Evolutionary conservation across 2,797 vertebrate species (phyloP), one percentile per base, ranked within the genome.

Genomic region (Schizopygopsis pylzovi): DNA sequence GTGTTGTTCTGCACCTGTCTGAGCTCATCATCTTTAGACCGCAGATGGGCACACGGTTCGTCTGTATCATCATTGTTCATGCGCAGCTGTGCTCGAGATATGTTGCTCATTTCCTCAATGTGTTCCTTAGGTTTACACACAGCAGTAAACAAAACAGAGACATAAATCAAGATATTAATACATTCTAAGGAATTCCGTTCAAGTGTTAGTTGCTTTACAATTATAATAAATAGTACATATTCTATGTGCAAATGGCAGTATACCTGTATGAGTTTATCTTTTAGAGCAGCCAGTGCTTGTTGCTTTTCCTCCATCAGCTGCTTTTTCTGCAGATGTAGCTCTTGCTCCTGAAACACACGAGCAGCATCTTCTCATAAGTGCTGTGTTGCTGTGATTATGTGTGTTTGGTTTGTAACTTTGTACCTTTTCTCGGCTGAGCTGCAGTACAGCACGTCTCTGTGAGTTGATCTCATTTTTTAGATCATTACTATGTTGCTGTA

Each of bases 11-110:
- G 95, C 68, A 95, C 90, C 87, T 91, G 92, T 75, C 88, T 86
- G 84, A 95, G 92, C 90, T 96, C 94, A 52, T 90, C 63, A 68
- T 95, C 94, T 91, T 96, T 95, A 87, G 91, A 93, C 84, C 83
- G 89, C 67, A 95, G 91, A 85, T 88, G 91, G 0, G 82, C 88
- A n/a, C 90, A 91, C 25, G 18, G 85, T 33, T 90, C 90, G 18
- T 85, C 89, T 1, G 79, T 90, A 4, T 87, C 90, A 4, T 75
- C 85, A 28, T 77, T 87, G 22, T 89, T 90, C 7, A 91, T 91
- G 37, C 79, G 85, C 76, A 88, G 16, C 73, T 89, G 91, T 79
- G 87, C 61, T 86, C 90, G 86, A 86, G 90, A 94, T 85, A 95
- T 86, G 73, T 91, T 88, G 83, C 94, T 93, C 68, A 96, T 78